Percentiles rank a stretch among this genome's conserved stretches.
phyloP scores from a whole-genome alignment of 2,888 invertebrate genomes.

The Horisme vitalbata region DNA sequence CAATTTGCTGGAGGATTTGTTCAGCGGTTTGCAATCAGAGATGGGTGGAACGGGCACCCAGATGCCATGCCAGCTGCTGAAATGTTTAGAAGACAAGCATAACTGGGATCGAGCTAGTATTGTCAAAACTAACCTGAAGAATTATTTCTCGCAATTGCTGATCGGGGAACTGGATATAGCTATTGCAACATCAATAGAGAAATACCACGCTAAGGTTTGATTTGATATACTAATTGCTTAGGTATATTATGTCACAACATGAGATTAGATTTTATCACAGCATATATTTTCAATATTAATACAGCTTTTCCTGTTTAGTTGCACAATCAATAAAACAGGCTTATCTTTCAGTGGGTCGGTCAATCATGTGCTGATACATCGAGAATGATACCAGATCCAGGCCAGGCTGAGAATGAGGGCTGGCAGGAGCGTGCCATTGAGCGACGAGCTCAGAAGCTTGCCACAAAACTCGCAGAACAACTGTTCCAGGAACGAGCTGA shows the following conservation, averaged over 20 bases:
- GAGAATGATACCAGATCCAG: conserved; percentile 38
- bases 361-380: conserved; percentile 55
- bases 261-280: not conserved
- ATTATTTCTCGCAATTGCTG: conserved; percentile 60
- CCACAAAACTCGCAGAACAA: conserved; percentile 59
- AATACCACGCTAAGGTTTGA: conserved; percentile 66
- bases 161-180: conserved; percentile 70
- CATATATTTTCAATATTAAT: not conserved
- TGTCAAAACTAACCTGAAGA: conserved; percentile 58
- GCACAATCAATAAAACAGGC: not conserved
- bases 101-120: conserved; percentile 64
- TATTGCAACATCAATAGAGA: conserved; percentile 69
- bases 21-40: conserved; percentile 64
- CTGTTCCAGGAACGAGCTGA: conserved; percentile 58
- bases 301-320: not conserved
- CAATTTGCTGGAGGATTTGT: conserved; percentile 59
- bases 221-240: not conserved
- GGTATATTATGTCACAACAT: not conserved
- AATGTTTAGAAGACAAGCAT: conserved; percentile 71
- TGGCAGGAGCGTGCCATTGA: conserved; percentile 60
- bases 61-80: conserved; percentile 71
- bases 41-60: conserved; percentile 43
- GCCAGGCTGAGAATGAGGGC: conserved; percentile 39
- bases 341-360: conserved; percentile 61
- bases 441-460: conserved; percentile 57